Evolutionary conservation across 1,140 invertebrate species (phyloP).

Genomic region (Trachymyrmex septentrionalis): DNA sequence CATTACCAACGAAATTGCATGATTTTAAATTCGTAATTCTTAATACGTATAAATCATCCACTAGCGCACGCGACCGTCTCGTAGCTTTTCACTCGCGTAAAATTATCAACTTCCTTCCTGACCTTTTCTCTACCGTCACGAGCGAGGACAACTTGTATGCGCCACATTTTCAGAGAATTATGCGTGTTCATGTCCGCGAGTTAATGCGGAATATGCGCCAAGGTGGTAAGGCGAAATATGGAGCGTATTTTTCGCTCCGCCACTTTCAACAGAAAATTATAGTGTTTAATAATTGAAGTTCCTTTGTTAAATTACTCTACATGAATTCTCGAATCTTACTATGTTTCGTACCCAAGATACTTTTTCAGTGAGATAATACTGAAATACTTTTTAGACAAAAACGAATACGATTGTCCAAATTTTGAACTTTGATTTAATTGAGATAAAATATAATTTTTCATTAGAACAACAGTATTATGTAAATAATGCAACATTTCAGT

Average conservation of each 20-base stretch:
- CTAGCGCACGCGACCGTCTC: neutral
- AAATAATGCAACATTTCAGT: neutral
- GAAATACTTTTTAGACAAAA: neutral
- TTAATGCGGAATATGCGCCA: slow-evolving; percentile 69
- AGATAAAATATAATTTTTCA: neutral
- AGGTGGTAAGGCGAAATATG: slow-evolving; percentile 74
- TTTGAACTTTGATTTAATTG: too few species aligned
- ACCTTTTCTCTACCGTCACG: slow-evolving; percentile 67
- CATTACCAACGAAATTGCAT: slow-evolving; percentile 31
- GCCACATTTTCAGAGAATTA: slow-evolving; percentile 76
- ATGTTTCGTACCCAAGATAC: neutral
- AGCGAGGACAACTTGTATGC: slow-evolving; percentile 72
- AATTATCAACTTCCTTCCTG: slow-evolving; percentile 76
- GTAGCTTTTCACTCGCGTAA: slow-evolving; percentile 71
- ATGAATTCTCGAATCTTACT: neutral
- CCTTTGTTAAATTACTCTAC: slow-evolving; percentile 32
- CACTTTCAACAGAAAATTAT: slow-evolving; percentile 76
- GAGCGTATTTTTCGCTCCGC: slow-evolving; percentile 75
- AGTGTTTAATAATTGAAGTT: slow-evolving; percentile 73
- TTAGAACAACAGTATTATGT: neutral
- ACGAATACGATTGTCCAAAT: neutral
- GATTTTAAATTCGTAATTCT: slow-evolving; percentile 53
- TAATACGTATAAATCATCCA: slow-evolving; percentile 27
- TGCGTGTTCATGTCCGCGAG: slow-evolving; percentile 72
- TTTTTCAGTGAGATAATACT: neutral